Conservation (phyloP, 2,797 vertebrate genomes). For the Enteromius paludinosus region DNA sequence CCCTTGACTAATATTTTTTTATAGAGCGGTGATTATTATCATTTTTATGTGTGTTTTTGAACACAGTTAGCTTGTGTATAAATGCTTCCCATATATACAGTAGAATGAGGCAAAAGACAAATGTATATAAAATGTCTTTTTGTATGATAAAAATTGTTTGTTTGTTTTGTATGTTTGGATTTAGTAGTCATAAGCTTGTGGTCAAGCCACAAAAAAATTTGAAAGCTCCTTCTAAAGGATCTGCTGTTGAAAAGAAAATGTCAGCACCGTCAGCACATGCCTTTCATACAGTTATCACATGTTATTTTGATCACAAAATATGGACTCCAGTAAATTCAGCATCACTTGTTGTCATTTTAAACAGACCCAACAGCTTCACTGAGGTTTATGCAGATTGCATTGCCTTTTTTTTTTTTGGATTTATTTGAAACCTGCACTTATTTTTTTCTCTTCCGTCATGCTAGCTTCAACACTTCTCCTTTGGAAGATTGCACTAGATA, state of each 20-base stretch:
- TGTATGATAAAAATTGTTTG: slow-evolving; percentile 57
- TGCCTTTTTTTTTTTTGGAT: slow-evolving; percentile 37
- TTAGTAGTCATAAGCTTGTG: slow-evolving; percentile 65
- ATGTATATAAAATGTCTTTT: slow-evolving; percentile 68
- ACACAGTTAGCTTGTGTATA: slow-evolving; percentile 70
- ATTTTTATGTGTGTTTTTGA: slow-evolving; percentile 68
- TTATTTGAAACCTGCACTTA: slow-evolving; percentile 53
- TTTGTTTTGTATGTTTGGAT: slow-evolving; percentile 66
- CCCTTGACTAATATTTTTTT: slow-evolving; percentile 64
- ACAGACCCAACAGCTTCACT: slow-evolving; percentile 53
- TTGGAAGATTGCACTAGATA: slow-evolving; percentile 68
- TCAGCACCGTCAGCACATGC: slow-evolving; percentile 40
- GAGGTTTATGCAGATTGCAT: slow-evolving; percentile 67
- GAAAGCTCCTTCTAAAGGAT: slow-evolving; percentile 63
- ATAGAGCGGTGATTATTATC: slow-evolving; percentile 59
- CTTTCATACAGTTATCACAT: slow-evolving; percentile 44
- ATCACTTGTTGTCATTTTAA: slow-evolving; percentile 58
- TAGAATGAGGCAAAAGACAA: slow-evolving; percentile 60
- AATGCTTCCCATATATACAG: slow-evolving; percentile 66
- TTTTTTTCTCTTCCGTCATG: slow-evolving; percentile 53
- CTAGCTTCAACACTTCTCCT: slow-evolving; percentile 48
- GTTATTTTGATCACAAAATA: slow-evolving; percentile 31
- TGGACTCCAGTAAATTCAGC: slow-evolving; percentile 50
- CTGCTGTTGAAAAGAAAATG: slow-evolving; percentile 48
- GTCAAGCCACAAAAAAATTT: slow-evolving; percentile 60